Base-by-base conservation (phyloP, 2,888 invertebrate genomes). In the Caenorhabditis sp. region DNA sequence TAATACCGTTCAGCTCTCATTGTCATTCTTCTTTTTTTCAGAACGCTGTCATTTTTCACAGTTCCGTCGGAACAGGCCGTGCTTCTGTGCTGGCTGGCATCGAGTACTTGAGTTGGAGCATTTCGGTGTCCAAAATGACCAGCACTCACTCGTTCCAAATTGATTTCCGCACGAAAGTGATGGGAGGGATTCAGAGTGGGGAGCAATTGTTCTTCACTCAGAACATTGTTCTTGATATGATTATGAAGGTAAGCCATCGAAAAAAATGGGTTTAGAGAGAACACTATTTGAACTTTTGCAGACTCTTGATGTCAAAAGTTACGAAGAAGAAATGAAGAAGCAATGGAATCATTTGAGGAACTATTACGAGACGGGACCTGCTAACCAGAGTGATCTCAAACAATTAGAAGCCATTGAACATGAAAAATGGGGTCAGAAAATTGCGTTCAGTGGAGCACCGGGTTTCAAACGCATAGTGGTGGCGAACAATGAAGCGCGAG, bases 101-200 rank as follows among this genome's bases (percentile, higher is more conserved):
- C 47, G 64, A 64, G 19, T 64, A 28, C 19, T 16, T 64, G 47
- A 24, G 26, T 19, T 47, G 24, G 16, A 28, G 16, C 16, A 47
- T 64, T n/a, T 47, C n/a, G 1, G 14, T 7, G 10, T 26, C 7
- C 12, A 64, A 44, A 24, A n/a, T 10, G 5, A 19, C 10, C 16
- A 44, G 7, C n/a, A 47, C 64, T 28, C 64, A 47, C 12, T 28
- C 0, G 1, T 64, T 47, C 19, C 47, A 47, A 47, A n/a, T 64
- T 7, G 28, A 64, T 7, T 64, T 64, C 24, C 64, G 64, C 1
- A 28, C 28, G 0, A 26, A 47, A n/a, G 14, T 44, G 16, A 28
- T 64, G 64, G 47, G 47, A n/a, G 64, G 47, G 10, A 14, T 64
- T 7, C 38, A 64, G 47, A 47, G 16, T 28, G 64, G 64, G n/a